A percentile compares a stretch with the other conserved stretches of the same genome.
These are phyloP conservation scores for Chaenocephalus aceratus DNA, from an alignment of 2,113 vertebrate genomes.

Conservation along the genomic window DNA sequence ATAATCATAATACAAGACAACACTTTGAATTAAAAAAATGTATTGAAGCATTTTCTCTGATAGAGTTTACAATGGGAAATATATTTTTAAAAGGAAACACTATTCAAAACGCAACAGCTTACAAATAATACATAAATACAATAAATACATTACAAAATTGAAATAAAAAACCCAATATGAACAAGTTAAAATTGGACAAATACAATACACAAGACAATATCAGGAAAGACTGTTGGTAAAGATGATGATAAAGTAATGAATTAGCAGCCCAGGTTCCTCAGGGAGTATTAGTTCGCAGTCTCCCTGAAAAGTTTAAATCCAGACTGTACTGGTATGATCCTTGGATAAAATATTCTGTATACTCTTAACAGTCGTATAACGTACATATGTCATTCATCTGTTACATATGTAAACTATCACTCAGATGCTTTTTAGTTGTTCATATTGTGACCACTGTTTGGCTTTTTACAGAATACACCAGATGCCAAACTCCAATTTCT, in stretches of 20 bases:
- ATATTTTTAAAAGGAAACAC: not conserved
- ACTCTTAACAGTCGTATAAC: not conserved
- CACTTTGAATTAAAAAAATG: too few species aligned
- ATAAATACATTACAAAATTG: constrained; percentile 56
- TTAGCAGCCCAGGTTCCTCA: constrained; percentile 32
- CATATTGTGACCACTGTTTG: not conserved
- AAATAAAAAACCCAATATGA: constrained; percentile 9
- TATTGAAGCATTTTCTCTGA: too few species aligned
- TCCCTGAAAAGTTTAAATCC: not conserved
- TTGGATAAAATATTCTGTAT: not conserved
- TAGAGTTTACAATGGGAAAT: not conserved
- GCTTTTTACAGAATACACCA: not conserved
- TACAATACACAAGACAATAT: not conserved
- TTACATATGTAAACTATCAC: too few species aligned
- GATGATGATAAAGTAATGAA: not conserved
- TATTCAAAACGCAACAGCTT: not conserved
- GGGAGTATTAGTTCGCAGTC: not conserved
- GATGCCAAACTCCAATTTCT: not conserved
- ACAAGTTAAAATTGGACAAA: constrained; percentile 1
- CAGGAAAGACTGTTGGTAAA: not conserved
- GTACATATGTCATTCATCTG: not conserved
- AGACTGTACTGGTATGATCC: not conserved
- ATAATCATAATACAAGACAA: too few species aligned
- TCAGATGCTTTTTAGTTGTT: not conserved
- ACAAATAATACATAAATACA: constrained; percentile 61